Conservation (phyloP, 1,140 invertebrate genomes). For the Drosophila sucinea region DNA sequence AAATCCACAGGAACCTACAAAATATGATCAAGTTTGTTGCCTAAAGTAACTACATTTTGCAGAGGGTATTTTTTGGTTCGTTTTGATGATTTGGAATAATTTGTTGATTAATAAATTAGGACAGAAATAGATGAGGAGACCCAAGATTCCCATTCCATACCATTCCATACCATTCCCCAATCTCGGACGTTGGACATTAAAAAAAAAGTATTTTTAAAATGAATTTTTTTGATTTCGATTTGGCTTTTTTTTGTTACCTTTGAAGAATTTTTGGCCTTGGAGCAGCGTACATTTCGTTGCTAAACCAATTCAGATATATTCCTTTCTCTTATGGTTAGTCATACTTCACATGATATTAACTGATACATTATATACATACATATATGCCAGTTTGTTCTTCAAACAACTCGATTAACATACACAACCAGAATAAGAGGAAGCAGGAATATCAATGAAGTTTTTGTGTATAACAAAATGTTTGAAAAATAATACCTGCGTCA, state of each 20-base stretch:
- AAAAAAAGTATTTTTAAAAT: constrained; percentile 38
- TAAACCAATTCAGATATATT: constrained; percentile 33
- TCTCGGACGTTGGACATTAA: background rate
- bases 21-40: constrained; percentile 11
- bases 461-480: constrained; percentile 18
- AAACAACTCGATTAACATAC: constrained; percentile 63
- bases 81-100: constrained; percentile 2
- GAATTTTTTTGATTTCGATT: constrained; percentile 8
- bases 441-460: constrained; percentile 38
- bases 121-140: constrained; percentile 12
- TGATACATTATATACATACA: constrained; percentile 13
- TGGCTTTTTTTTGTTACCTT: constrained; percentile 2
- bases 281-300: constrained; percentile 29
- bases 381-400: constrained; percentile 32
- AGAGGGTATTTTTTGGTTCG: constrained; percentile 12
- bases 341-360: constrained; percentile 35
- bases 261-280: constrained; percentile 34
- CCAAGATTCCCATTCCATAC: background rate
- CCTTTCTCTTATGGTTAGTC: constrained; percentile 20
- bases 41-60: background rate
- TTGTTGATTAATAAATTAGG: constrained; percentile 42
- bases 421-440: constrained; percentile 28
- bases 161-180: background rate
- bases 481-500: constrained; percentile 15
- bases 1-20: background rate